phyloP scores from a whole-genome alignment of 2,888 invertebrate species.

The Balanococcus diminutus region DNA sequence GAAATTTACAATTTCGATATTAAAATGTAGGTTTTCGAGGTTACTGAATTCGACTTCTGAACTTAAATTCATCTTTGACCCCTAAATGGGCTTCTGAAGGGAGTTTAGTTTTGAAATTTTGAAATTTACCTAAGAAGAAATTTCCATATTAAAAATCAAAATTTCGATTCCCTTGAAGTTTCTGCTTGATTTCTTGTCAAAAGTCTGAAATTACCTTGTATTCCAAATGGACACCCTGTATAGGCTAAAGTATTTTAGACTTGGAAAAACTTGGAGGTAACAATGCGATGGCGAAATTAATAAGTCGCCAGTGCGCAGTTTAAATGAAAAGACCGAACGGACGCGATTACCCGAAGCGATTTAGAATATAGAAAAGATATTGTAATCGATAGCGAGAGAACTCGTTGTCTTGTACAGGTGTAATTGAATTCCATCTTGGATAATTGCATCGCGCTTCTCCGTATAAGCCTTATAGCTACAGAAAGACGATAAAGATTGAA shows the following conservation, averaged over 20 bases:
- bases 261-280: not conserved
- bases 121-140: too few relatives aligned
- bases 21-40: too few relatives aligned
- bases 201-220: too few relatives aligned
- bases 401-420: not conserved
- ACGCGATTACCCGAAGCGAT: not conserved
- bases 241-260: not conserved
- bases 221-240: too few relatives aligned
- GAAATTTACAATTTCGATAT: too few relatives aligned
- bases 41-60: too few relatives aligned
- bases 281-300: not conserved
- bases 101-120: too few relatives aligned
- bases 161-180: too few relatives aligned
- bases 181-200: too few relatives aligned
- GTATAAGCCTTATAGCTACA: not conserved
- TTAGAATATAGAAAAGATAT: not conserved
- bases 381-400: not conserved
- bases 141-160: too few relatives aligned
- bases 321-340: not conserved
- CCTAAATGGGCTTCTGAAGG: too few relatives aligned
- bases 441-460: not conserved
- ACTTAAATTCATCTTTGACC: too few relatives aligned
- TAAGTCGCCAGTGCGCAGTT: not conserved
- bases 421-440: not conserved
- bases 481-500: not conserved